Evolutionary conservation across 53 echinoderm and acorn worm genomes (phyloP), one percentile per base, ranked within the genome.

Genomic region (Henricia sp.): DNA sequence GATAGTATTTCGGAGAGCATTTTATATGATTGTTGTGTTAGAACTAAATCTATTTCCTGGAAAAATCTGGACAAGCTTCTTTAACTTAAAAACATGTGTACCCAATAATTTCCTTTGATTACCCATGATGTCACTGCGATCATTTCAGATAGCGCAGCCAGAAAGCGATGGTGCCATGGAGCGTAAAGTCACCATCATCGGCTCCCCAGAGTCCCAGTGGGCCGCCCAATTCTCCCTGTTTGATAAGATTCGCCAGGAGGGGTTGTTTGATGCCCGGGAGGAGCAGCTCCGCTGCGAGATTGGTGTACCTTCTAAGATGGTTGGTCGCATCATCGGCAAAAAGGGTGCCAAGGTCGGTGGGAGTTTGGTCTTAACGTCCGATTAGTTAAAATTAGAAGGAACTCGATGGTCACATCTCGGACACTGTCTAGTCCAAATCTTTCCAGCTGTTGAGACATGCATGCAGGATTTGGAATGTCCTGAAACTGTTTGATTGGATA

Each of bases 291-390:
- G 92, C 29, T 97, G 92, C 25, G 97, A 97, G 71, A 90, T 97
- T 12, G 69, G 63, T 11, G 91, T 97, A 0, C 97, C 97, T 11
- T 66, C 72, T 37, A 63, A 88, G 41, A 71, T 97, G 36, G 94
- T 97, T n/a, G 97, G 97, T 20, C 89, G 94, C 53, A 97, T 97
- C 82, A 97, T 97, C 62, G 97, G 97, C 72, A 92, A 90, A 77
- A 90, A 89, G 26, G 97, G 97, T 57, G 82, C 83, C 37, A 90
- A 86, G 83, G 95, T 94, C 58, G 77, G 90, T n/a, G n/a, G 23
- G 19, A n/a, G 6, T 46, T 46, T 10, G 8, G 8, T 46, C 8
- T 46, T 14, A 8, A 46, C 14, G 48, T 46, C 48, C 14, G 8
- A 46, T 46, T 46, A 8, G 8, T 46, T 46, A 8, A 46, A 10